A percentile compares a stretch with the other conserved stretches of the same genome.
Evolutionary conservation across 2,113 vertebrate genomes (phyloP).

Genomic region (Progne subis): DNA sequence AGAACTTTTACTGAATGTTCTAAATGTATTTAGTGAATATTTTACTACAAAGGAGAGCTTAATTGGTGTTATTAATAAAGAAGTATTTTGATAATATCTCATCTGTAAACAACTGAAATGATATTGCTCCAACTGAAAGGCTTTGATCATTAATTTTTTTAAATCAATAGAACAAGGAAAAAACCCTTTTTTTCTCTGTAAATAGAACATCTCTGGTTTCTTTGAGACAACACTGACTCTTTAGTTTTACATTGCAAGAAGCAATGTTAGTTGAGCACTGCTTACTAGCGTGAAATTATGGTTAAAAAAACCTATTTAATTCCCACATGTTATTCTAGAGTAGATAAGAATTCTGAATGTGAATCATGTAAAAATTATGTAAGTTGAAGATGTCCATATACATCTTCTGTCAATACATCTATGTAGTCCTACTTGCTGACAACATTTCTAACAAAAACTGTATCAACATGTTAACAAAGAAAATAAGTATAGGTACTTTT

Average conservation of each 20-base stretch:
- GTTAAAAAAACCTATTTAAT: not conserved
- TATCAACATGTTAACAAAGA: not conserved
- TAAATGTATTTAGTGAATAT: not conserved
- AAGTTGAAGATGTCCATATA: not conserved
- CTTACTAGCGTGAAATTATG: not conserved
- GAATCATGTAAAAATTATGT: not conserved
- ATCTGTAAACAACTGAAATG: not conserved
- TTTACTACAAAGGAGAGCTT: not conserved
- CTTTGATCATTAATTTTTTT: not conserved
- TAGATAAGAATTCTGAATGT: not conserved
- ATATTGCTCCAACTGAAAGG: not conserved
- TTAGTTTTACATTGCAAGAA: not conserved
- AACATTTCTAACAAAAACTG: not conserved
- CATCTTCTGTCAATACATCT: not conserved
- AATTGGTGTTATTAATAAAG: conserved; percentile 15
- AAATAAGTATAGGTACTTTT: not conserved
- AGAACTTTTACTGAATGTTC: not conserved
- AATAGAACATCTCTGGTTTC: not conserved
- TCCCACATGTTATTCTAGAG: not conserved
- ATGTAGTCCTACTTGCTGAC: not conserved
- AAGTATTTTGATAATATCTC: not conserved
- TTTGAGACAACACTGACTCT: not conserved
- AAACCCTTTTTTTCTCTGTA: not conserved
- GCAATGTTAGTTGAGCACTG: not conserved
- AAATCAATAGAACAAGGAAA: not conserved